These are phyloP conservation scores for Catharus ustulatus DNA, from an alignment of 2,797 vertebrate species.

Conservation along the genomic window DNA sequence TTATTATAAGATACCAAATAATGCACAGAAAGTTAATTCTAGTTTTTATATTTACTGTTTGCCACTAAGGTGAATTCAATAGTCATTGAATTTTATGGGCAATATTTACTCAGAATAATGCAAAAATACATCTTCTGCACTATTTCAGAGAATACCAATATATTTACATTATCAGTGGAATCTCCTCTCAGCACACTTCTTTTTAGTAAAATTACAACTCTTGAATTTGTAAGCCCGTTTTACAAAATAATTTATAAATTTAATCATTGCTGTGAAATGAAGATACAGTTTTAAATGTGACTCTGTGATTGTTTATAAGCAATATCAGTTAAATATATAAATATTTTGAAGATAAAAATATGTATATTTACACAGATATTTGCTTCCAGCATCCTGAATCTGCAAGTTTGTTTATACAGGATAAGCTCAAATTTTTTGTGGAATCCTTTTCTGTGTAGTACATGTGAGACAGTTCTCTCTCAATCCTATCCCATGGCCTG, in stretches of 20 bases:
- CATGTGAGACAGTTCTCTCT: background rate
- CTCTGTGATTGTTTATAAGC: background rate
- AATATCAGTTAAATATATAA: background rate
- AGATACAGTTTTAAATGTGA: background rate
- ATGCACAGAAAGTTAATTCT: slow-evolving; percentile 6
- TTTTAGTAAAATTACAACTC: background rate
- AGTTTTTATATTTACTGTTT: background rate
- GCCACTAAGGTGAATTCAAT: background rate
- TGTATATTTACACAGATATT: background rate
- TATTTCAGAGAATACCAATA: background rate
- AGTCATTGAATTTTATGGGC: background rate
- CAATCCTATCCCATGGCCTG: background rate
- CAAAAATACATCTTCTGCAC: background rate
- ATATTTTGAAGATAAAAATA: background rate
- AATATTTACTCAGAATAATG: background rate
- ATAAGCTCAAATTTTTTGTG: background rate
- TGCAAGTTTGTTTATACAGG: background rate
- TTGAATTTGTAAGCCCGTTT: background rate
- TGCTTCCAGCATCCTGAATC: background rate
- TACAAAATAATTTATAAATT: background rate
- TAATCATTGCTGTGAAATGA: background rate
- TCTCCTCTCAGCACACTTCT: background rate
- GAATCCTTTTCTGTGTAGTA: background rate
- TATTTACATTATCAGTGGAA: background rate
- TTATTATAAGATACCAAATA: slow-evolving; percentile 12